Percentiles rank a stretch among this genome's conserved stretches.
These are phyloP conservation scores for Dolomedes plantarius DNA, from an alignment of 2,888 invertebrate genomes.

Conservation along the genomic window DNA sequence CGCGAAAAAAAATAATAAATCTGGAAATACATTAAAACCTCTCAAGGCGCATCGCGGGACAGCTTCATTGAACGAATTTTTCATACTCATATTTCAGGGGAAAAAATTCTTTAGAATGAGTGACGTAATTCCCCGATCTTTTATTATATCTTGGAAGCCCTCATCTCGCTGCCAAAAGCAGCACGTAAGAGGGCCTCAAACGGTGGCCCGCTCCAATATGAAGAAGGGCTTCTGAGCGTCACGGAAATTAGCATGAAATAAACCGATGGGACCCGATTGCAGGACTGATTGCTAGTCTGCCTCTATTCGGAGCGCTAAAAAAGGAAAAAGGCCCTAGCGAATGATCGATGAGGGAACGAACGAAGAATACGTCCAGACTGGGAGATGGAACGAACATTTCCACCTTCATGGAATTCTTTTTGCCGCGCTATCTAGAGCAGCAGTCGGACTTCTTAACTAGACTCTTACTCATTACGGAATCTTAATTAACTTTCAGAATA, in stretches of 20 bases:
- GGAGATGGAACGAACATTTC: conserved; percentile 12
- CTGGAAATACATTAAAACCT: no score
- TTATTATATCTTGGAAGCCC: conserved; percentile 8
- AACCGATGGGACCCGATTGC: conserved; percentile 52
- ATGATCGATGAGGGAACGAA: conserved; percentile 50
- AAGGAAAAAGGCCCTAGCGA: conserved; percentile 15
- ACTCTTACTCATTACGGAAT: conserved; percentile 57
- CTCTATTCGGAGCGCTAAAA: not conserved
- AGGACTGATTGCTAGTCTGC: conserved; percentile 48
- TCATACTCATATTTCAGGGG: not conserved
- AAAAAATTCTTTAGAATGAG: not conserved
- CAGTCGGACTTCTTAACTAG: conserved; percentile 35
- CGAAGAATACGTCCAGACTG: conserved; percentile 16
- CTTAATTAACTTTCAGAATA: conserved; percentile 63
- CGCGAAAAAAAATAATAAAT: no score
- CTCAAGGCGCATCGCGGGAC: not conserved
- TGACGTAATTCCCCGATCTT: not conserved
- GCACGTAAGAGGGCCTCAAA: not conserved
- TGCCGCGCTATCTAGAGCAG: conserved; percentile 6
- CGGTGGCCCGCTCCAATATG: conserved; percentile 43
- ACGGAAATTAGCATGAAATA: conserved; percentile 68
- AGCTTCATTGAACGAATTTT: not conserved
- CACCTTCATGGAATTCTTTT: conserved; percentile 29
- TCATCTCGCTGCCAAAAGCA: conserved; percentile 23
- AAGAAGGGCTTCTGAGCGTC: conserved; percentile 29